Percentiles rank a stretch among this genome's conserved stretches.
Conservation (phyloP, 2,113 vertebrate species). For the Acanthisitta chloris region DNA sequence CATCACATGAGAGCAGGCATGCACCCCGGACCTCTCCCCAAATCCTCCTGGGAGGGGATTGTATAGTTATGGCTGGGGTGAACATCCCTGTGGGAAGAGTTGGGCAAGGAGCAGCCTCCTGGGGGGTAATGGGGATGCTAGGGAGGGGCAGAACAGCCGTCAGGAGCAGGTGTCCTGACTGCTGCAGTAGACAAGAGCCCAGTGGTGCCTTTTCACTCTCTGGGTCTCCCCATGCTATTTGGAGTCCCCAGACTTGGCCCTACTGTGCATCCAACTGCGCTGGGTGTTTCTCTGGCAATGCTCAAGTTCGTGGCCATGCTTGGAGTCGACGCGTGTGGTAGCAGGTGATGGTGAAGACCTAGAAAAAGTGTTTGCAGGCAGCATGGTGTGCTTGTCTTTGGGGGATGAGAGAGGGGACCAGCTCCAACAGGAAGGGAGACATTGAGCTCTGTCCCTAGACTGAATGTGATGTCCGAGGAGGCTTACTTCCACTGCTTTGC, state of each 20-base stretch:
- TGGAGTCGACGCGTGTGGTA: accelerated
- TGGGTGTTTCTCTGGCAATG: not conserved
- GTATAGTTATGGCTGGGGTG: not conserved
- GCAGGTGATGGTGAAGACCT: not conserved
- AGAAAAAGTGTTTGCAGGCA: not conserved
- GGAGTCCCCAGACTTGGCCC: not conserved
- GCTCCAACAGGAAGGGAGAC: not conserved
- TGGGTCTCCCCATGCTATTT: not conserved
- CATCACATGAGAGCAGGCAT: not conserved
- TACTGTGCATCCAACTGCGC: accelerated
- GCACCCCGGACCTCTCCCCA: accelerated
- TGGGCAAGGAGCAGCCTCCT: not conserved
- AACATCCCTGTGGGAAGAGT: not conserved
- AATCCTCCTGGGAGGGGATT: not conserved
- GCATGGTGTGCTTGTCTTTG: accelerated
- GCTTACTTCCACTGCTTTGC: not conserved
- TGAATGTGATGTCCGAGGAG: accelerated
- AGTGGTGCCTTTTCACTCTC: not conserved
- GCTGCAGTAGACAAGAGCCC: not conserved
- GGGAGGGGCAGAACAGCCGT: not conserved
- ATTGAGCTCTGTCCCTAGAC: not conserved
- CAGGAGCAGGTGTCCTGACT: not conserved
- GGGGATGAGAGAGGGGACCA: accelerated
- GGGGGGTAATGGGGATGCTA: accelerated
- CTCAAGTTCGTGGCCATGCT: not conserved